Evolutionary conservation across 2,888 invertebrate species (phyloP), one percentile per base, ranked within the genome.

Genomic region (Limnephilus lunatus): DNA sequence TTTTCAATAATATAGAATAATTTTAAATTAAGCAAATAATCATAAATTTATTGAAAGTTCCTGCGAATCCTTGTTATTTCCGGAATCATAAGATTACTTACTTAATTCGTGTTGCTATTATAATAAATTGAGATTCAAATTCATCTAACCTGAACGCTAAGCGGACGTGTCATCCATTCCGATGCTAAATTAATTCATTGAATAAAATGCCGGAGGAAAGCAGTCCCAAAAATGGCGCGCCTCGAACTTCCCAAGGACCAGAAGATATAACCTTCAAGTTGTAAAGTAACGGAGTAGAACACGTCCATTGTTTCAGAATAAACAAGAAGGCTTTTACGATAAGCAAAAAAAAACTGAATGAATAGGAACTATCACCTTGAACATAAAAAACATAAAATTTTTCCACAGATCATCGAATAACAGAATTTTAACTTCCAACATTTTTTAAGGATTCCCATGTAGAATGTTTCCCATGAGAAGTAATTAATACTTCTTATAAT

Each of bases 131-230:
- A 25, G 68, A 35, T 68, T 80, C 68, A 68, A 30, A 68, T 48
- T 31, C 30, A 88, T 32, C 31, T 25, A 88, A 88, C 88, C 88
- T 68, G 68, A 68, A 88, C n/a, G 31, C 68, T 31, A 68, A 88
- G 88, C 5, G 4, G 31, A 30, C 31, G 88, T 88, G 88, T 88
- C 53, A 88, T 80, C 88, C 35, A 32, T 88, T 88, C 68, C 11
- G 19, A 31, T 88, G 30, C 88, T 68, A 68, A 88, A 80, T 88
- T 88, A 88, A 88, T 80, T 88, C 80, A 68, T 88, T 25, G 88
- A 88, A 88, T 88, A 88, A 80, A 80, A 81, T 44, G 25, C 44
- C 44, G 14, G 5, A 35, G n/a, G 7, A 81, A 81, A 35, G 35
- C 80, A 89, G 44, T 81, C 39, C 81, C 81, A 89, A 89, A 53